Base-by-base conservation (phyloP, 2,797 vertebrate species). In the Lateolabrax maculatus region DNA sequence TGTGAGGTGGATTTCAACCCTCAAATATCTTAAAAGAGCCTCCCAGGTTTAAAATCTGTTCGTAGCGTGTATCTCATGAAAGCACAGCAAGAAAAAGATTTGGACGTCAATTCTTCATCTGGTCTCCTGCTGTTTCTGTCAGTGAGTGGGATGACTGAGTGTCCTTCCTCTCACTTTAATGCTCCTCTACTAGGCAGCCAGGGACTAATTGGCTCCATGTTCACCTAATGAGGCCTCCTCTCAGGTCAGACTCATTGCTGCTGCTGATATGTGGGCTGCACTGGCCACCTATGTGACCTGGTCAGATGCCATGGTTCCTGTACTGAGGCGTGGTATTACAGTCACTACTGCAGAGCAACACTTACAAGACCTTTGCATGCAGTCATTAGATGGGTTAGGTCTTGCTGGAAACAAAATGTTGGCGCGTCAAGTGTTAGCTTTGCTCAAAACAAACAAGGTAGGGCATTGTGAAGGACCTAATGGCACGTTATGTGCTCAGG, bases 161-260 rank as follows among this genome's bases (percentile, higher is more conserved):
- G 68, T 48, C 82, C 56, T 58, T 89, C 37, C 72, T 71, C 69
- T 52, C 18, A 29, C 74, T 82, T 48, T 84, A 81, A 84, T 77
- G 77, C 44, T 65, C 70, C 76, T 83, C 60, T 41, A n/a, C 46
- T 56, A 15, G 77, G 79, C 84, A 90, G 86, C 84, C 88, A 81
- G 85, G 75, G 87, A 87, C 83, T 92, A 91, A 92, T 89, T 90
- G 82, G 81, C 85, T 86, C 72, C 76, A 25, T 57, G 52, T 88
- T 88, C 49, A 62, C 75, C 88, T 91, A 93, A 93, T 92, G 88
- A 93, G 84, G 85, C 53, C 80, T 76, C 80, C 77, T 71, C 67
- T 23, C 15, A 81, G 91, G 92, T 92, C 87, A 62, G 92, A 90
- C 90, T 90, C 80, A 44, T 43, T 48, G 63, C 84, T 83, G 84